These are phyloP conservation scores for Seira ritae DNA, from an alignment of 2,888 invertebrate genomes.

Conservation along the genomic window DNA sequence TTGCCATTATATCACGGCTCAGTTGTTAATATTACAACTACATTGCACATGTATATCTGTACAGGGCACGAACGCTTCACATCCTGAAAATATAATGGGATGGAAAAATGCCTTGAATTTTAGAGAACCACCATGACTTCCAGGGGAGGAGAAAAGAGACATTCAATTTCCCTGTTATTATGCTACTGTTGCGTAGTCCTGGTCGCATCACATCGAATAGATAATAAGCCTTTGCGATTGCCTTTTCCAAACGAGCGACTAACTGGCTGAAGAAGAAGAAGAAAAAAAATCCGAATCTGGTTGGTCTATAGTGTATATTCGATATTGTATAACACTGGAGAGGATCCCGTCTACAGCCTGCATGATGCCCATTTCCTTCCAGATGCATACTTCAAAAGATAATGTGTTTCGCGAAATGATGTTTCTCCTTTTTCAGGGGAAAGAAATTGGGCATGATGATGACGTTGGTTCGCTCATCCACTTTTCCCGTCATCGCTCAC, in stretches of 20 bases:
- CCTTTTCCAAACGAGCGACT: background rate
- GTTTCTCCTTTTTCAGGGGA: background rate
- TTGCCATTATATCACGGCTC: slow-evolving; percentile 10
- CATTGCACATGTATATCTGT: slow-evolving; percentile 20
- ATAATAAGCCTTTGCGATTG: slow-evolving; percentile 14
- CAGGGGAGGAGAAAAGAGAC: slow-evolving; percentile 16
- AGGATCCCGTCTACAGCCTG: background rate
- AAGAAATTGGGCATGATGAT: background rate
- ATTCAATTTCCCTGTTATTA: slow-evolving; percentile 28
- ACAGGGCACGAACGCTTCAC: background rate
- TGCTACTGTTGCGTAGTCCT: background rate
- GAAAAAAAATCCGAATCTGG: background rate
- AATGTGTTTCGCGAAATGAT: slow-evolving; percentile 11
- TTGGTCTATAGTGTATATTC: background rate
- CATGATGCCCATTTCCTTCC: background rate
- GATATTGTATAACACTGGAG: background rate
- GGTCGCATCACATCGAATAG: slow-evolving; percentile 11
- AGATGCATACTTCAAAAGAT: slow-evolving; percentile 13
- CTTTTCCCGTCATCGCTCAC: background rate
- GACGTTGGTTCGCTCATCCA: background rate
- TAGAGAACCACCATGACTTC: background rate
- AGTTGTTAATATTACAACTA: slow-evolving; percentile 34
- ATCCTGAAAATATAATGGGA: slow-evolving; percentile 13
- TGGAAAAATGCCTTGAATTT: background rate
- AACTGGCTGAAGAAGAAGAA: background rate